Conservation (phyloP, 2,888 invertebrate species). For the Cylindroiulus punctatus region DNA sequence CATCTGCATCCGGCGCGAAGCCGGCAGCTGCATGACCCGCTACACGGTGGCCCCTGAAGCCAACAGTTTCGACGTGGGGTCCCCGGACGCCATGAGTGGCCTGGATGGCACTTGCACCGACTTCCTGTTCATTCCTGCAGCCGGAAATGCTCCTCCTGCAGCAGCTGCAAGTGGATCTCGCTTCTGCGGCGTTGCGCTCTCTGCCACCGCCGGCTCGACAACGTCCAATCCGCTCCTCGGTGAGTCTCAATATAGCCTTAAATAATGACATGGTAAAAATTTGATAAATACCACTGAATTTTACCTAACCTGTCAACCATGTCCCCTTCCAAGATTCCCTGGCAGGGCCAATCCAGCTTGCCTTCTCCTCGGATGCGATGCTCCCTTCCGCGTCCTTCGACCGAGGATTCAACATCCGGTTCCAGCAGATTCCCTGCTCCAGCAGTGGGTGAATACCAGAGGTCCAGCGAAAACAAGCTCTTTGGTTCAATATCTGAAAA, state of each 20-base stretch:
- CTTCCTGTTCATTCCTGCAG: slow-evolving; percentile 57
- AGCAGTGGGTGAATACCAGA: slow-evolving; percentile 28
- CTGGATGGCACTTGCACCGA: slow-evolving; percentile 57
- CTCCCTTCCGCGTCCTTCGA: slow-evolving; percentile 54
- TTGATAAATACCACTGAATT: neutral
- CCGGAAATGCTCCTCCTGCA: slow-evolving; percentile 55
- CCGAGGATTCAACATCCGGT: slow-evolving; percentile 57
- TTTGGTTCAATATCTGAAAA: no score
- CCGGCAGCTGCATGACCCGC: slow-evolving; percentile 51
- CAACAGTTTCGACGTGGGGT: slow-evolving; percentile 55
- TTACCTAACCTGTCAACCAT: no score
- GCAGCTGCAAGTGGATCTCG: slow-evolving; percentile 49
- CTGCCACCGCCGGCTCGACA: slow-evolving; percentile 52
- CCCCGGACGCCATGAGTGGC: slow-evolving; percentile 50
- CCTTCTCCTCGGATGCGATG: slow-evolving; percentile 55
- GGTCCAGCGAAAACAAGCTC: no score
- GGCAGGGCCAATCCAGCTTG: slow-evolving; percentile 57
- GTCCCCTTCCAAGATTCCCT: slow-evolving; percentile 31
- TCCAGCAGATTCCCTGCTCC: slow-evolving; percentile 58
- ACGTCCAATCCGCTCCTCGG: slow-evolving; percentile 56
- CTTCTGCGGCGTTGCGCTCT: slow-evolving; percentile 55
- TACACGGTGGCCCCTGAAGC: slow-evolving; percentile 51
- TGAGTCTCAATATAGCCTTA: neutral
- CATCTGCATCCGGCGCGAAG: slow-evolving; percentile 54
- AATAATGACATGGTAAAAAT: neutral